Evolutionary conservation across 2,888 invertebrate genomes (phyloP), one percentile per base, ranked within the genome.

Genomic region (Eupithecia centaureata): DNA sequence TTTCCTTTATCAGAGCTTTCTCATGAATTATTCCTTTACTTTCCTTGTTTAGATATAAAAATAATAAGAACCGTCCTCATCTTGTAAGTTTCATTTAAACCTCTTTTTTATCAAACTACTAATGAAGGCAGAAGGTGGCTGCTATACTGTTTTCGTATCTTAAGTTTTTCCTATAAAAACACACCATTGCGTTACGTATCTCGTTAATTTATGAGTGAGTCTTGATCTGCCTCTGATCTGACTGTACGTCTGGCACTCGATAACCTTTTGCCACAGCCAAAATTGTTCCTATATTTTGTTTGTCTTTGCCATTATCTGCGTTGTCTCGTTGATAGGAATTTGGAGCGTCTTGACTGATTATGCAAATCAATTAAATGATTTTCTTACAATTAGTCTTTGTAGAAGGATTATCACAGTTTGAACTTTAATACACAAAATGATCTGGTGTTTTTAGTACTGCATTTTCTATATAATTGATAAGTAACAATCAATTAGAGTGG

Each of bases 211-310:
- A 79, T 77, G 76, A 72, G 68, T 71, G 68, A 73, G 74, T 47
- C 47, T 47, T 47, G 47, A 22, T 22, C 47, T 47, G 12, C 7
- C 78, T 77, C 65, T 74, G 73, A 70, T 67, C 70, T 66, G 69
- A 71, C 12, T 32, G 3, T 33, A 30, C 12, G 52, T 65, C 71
- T 61, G 54, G 42, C 51, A 47, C 2, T 3, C 12, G 87, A 87
- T 87, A 86, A 83, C 86, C 86, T 79, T 51, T 68, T 80, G 83
- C 68, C 77, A 79, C 72, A 78, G 70, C 82, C 84, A 75, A 86
- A 87, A 85, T 83, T 80, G 82, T 85, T 86, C 79, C 80, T 81
- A 78, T 56, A 56, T 79, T 80, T 80, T 83, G 82, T 84, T 79
- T 82, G 81, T 78, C 67, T 77, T 76, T 63, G 63, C 65, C 65